Percentiles rank a stretch among this genome's conserved stretches.
Evolutionary conservation across 1,140 invertebrate genomes (phyloP).

Genomic region (Nasonia longicornis): DNA sequence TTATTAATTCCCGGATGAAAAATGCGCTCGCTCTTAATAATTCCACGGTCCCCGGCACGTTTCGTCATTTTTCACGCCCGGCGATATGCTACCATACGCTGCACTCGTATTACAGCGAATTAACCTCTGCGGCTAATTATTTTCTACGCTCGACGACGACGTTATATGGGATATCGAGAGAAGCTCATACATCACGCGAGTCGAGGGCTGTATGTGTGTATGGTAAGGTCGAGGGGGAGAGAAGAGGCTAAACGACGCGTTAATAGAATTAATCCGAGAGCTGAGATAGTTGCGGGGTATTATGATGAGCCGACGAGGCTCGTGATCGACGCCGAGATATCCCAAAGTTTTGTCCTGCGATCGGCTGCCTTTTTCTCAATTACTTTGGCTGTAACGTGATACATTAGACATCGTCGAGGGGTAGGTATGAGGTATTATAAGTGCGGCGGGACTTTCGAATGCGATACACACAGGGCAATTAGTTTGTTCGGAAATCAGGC

Average conservation of each 20-base stretch:
- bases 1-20: neutral
- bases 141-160: neutral
- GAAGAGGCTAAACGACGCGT: neutral
- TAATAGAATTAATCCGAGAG: conserved; percentile 9
- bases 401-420: too few species aligned
- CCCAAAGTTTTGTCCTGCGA: too few species aligned
- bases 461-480: too few species aligned
- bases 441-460: too few species aligned
- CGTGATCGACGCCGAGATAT: too few species aligned
- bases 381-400: too few species aligned
- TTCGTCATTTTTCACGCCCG: neutral
- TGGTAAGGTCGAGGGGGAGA: neutral
- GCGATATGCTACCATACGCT: neutral
- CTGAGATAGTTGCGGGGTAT: too few species aligned
- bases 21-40: neutral
- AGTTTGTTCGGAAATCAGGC: too few species aligned
- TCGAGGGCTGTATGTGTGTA: neutral
- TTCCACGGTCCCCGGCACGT: neutral
- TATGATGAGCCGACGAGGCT: too few species aligned
- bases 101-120: conserved; percentile 4
- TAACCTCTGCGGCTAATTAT: conserved; percentile 21
- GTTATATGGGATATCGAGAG: neutral
- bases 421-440: too few species aligned
- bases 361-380: too few species aligned
- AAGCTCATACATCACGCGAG: neutral